These are phyloP conservation scores for Micropterix aruncella DNA, from an alignment of 2,888 invertebrate species.

Conservation along the genomic window DNA sequence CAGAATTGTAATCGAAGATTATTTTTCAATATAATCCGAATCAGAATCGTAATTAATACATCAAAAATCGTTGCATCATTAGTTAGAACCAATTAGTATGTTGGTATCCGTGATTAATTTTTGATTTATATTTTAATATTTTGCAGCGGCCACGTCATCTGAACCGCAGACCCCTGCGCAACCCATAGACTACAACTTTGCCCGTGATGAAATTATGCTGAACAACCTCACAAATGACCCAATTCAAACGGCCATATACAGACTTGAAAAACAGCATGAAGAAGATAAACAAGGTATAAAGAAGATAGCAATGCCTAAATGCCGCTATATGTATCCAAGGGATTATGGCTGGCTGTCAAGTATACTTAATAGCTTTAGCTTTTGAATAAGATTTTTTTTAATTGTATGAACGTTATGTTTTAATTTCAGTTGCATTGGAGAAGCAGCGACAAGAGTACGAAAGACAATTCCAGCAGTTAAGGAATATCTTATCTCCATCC, in stretches of 20 bases:
- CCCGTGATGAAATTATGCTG: constrained; percentile 89
- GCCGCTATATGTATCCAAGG: too few species aligned
- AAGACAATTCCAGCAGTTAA: constrained; percentile 84
- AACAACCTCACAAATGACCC: constrained; percentile 92
- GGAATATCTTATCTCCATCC: constrained; percentile 84
- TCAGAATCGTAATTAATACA: too few species aligned
- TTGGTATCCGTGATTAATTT: too few species aligned
- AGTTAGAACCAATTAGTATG: too few species aligned
- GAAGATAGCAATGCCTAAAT: too few species aligned
- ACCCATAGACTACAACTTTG: constrained; percentile 91
- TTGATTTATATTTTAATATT: too few species aligned
- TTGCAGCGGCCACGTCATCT: constrained; percentile 45
- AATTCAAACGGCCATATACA: constrained; percentile 86
- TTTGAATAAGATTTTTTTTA: constrained; percentile 1
- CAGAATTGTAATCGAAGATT: too few species aligned
- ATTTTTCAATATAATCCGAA: too few species aligned
- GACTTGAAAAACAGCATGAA: constrained; percentile 89
- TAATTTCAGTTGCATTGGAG: constrained; percentile 71
- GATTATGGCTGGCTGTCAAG: too few species aligned
- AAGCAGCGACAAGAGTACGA: constrained; percentile 95
- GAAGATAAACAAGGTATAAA: constrained; percentile 87
- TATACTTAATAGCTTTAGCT: too few species aligned
- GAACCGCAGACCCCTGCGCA: constrained; percentile 84
- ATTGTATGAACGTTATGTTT: too few species aligned
- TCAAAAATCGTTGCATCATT: too few species aligned